Conservation (phyloP, 2,797 vertebrate species). For the Silurus aristotelis region DNA sequence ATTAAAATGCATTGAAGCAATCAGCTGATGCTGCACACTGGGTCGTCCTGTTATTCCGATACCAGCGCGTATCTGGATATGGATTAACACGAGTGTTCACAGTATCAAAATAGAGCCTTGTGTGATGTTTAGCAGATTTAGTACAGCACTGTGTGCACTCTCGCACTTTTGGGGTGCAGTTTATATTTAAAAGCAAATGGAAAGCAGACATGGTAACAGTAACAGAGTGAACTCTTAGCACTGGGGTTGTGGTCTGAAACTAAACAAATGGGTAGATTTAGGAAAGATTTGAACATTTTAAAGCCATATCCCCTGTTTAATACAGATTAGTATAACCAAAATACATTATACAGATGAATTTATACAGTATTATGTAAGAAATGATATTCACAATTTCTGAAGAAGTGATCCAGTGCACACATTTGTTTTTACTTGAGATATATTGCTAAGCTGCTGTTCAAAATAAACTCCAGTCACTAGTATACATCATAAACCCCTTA, state of each 20-base stretch:
- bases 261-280: not conserved
- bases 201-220: not conserved
- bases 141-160: not conserved
- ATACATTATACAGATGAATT: not conserved
- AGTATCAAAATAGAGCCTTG: not conserved
- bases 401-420: not conserved
- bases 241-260: too few relatives aligned
- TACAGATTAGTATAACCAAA: not conserved
- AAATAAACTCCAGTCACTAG: not conserved
- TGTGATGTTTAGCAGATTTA: constrained; percentile 3
- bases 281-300: not conserved
- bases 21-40: not conserved
- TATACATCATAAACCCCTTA: not conserved
- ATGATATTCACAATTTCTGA: not conserved
- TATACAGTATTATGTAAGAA: not conserved
- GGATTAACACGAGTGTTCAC: not conserved
- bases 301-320: not conserved
- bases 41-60: not conserved
- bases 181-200: not conserved
- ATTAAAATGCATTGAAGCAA: constrained; percentile 12
- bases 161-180: not conserved
- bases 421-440: too few relatives aligned
- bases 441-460: not conserved
- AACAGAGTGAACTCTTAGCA: not conserved
- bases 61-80: not conserved